phyloP scores from a whole-genome alignment of 2,888 invertebrate species.

The Drosophila nigricruria region DNA sequence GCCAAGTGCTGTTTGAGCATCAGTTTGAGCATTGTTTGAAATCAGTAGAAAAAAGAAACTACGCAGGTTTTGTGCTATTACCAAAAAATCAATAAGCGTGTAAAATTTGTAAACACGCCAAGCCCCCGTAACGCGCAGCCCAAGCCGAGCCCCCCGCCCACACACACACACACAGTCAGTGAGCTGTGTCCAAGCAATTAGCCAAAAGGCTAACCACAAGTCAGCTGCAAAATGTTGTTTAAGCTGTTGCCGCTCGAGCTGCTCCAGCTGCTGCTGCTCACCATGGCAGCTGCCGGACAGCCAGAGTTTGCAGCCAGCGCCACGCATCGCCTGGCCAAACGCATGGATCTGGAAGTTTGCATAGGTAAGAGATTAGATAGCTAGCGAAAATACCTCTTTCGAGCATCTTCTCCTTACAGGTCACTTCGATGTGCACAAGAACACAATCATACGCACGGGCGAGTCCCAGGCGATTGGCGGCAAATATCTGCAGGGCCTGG shows the following conservation, averaged over 20 bases:
- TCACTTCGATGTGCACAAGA: conserved; percentile 92
- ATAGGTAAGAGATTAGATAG: conserved; percentile 73
- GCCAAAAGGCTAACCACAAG: conserved; percentile 39
- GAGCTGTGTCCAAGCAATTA: conserved; percentile 57
- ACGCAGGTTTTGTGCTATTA: conserved; percentile 12
- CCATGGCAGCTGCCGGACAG: conserved; percentile 56
- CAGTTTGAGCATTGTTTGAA: no score
- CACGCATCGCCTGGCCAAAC: conserved; percentile 81
- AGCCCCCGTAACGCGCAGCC: conserved; percentile 50
- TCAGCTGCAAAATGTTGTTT: conserved; percentile 17
- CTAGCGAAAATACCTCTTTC: background rate
- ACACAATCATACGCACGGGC: conserved; percentile 95
- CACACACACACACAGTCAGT: conserved; percentile 21
- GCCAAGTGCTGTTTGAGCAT: conserved; percentile 8
- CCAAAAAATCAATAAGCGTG: conserved; percentile 75
- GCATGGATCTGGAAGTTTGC: conserved; percentile 85
- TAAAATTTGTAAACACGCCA: conserved; percentile 78
- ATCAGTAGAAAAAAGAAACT: conserved; percentile 1
- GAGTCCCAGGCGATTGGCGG: conserved; percentile 96
- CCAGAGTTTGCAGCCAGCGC: conserved; percentile 47
- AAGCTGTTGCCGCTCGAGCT: conserved; percentile 40
- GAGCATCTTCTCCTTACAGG: conserved; percentile 57
- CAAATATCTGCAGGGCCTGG: conserved; percentile 93
- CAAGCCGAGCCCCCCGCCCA: conserved; percentile 2
- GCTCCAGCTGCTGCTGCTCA: conserved; percentile 48